Evolutionary conservation across 2,888 invertebrate species (phyloP), one percentile per base, ranked within the genome.

Genomic region (Drosophila mettleri): DNA sequence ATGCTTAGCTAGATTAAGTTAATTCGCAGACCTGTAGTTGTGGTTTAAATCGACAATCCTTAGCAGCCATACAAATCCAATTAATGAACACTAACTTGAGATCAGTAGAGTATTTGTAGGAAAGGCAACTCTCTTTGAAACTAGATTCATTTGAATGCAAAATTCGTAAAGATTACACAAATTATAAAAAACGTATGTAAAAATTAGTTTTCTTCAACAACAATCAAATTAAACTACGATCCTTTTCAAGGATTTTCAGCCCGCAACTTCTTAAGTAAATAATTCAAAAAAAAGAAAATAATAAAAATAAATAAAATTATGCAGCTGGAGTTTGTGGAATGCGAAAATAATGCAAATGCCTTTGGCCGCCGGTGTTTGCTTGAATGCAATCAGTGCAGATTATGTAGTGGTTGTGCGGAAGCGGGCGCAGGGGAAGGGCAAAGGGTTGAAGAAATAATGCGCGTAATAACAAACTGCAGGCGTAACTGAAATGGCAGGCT

Each of bases 401-500:
- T 74, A 71, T 64, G 71, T 48, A 34, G 58, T 39, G 55, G 67
- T 57, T 46, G 59, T 53, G 45, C 52, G 34, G 10, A 36, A 39
- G 29, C 53, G 64, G 43, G 2, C 5, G 7, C 5, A 3, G 24
- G 36, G 34, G 36, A 2, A 10, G 63, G 70, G 53, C 48, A 66
- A 83, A 85, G 82, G 83, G 85, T 75, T 80, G 65, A 74, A 73
- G 70, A 80, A 83, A 83, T 83, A 83, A 83, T 83, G 86, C 83
- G 80, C 83, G 80, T 84, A 84, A 84, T 84, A 84, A 84, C 83
- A 84, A 84, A 84, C 86, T 86, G 85, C 86, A 85, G 84, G 84
- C 84, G 84, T 85, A 85, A 84, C 84, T 84, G 86, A 86, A 84
- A 84, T 86, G 86, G 81, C 84, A 86, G 79, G 85, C 85, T 86